Evolutionary conservation across 2,888 invertebrate genomes (phyloP).

Genomic region (Nymphalis c-album): DNA sequence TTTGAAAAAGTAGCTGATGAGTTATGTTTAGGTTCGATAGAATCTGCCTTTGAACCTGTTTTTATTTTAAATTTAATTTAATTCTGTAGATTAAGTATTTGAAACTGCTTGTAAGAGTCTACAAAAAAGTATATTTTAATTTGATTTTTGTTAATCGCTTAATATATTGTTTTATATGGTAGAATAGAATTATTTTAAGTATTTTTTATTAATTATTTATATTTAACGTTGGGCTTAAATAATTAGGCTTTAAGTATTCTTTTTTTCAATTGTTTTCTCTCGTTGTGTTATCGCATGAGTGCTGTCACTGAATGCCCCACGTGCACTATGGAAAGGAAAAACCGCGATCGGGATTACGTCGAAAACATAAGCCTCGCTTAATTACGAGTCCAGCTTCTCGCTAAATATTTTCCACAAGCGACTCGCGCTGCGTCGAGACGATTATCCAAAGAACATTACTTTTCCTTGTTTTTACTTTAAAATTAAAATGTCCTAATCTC

Average conservation of each 20-base stretch:
- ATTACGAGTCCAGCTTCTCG: not conserved
- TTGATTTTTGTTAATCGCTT: too few species aligned
- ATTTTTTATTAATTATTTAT: not conserved
- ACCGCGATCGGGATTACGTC: constrained; percentile 34
- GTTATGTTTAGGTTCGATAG: too few species aligned
- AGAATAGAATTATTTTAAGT: too few species aligned
- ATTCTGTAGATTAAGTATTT: too few species aligned
- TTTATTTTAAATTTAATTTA: too few species aligned
- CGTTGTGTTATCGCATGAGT: constrained; percentile 65
- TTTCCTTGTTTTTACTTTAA: not conserved
- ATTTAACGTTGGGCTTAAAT: not conserved
- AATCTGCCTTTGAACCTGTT: too few species aligned
- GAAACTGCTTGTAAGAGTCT: too few species aligned
- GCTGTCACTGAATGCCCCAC: constrained; percentile 60
- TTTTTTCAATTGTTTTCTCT: constrained; percentile 17
- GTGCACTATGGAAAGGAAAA: constrained; percentile 41
- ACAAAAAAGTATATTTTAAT: too few species aligned
- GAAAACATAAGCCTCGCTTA: constrained; percentile 7
- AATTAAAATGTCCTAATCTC: not conserved
- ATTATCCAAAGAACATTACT: not conserved
- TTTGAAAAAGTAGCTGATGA: too few species aligned
- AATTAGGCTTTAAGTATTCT: constrained; percentile 22
- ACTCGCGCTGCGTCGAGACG: not conserved
- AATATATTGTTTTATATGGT: too few species aligned
- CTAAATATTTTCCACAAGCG: not conserved